Evolutionary conservation across 2,888 invertebrate species (phyloP).

Genomic region (Caenorhabditis panamensis): DNA sequence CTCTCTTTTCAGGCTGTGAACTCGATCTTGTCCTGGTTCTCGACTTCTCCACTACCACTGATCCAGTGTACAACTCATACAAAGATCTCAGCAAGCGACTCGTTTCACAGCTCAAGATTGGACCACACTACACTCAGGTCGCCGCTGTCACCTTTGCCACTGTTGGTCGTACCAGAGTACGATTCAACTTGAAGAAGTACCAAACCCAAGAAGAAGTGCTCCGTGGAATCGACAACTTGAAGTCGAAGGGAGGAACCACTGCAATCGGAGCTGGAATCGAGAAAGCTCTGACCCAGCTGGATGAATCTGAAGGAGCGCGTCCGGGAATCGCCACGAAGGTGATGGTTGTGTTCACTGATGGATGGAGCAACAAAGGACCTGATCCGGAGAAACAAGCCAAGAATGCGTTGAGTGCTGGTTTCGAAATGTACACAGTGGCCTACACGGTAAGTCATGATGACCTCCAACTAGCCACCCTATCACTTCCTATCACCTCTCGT

Average conservation of each 20-base stretch:
- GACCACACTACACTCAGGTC: conserved; percentile 78
- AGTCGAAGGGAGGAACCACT: conserved; percentile 78
- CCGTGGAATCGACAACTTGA: conserved; percentile 68
- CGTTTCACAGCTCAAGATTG: conserved; percentile 73
- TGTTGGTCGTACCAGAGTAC: conserved; percentile 75
- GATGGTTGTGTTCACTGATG: conserved; percentile 80
- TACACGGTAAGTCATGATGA: conserved; percentile 60
- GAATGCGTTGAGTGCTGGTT: conserved; percentile 73
- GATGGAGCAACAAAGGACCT: conserved; percentile 79
- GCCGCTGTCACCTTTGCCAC: conserved; percentile 77
- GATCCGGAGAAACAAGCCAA: conserved; percentile 73
- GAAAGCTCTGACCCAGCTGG: conserved; percentile 74
- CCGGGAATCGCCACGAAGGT: conserved; percentile 79
- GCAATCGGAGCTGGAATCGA: conserved; percentile 79
- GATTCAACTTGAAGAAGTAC: conserved; percentile 76
- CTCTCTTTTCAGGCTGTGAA: conserved; percentile 76
- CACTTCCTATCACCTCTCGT: conserved; percentile 7
- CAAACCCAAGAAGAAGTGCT: conserved; percentile 74
- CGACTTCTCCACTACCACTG: conserved; percentile 80
- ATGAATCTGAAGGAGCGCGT: conserved; percentile 77
- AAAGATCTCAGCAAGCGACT: conserved; percentile 73
- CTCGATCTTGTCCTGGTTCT: conserved; percentile 78
- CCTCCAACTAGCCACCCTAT: neutral
- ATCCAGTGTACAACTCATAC: conserved; percentile 77
- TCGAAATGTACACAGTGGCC: conserved; percentile 77